These are phyloP conservation scores for Eonycteris spelaea DNA, from an alignment of 2,113 vertebrate species.

Conservation along the genomic window DNA sequence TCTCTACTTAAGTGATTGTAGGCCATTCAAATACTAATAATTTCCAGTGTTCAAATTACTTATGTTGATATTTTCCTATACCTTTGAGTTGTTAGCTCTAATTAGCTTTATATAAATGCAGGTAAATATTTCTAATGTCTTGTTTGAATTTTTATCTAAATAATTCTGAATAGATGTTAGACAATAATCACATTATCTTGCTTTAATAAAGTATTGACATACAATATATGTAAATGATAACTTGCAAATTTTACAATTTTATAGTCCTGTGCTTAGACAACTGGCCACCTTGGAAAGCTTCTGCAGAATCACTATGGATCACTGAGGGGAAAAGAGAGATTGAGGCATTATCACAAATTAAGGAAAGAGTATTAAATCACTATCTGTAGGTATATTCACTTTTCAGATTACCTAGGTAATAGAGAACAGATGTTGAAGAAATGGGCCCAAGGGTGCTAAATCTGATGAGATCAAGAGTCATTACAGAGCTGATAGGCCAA, in stretches of 20 bases:
- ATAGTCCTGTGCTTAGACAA: neutral
- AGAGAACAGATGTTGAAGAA: neutral
- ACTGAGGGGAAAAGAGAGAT: neutral
- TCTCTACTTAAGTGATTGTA: neutral
- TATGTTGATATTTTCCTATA: neutral
- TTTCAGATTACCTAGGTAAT: neutral
- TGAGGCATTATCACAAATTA: neutral
- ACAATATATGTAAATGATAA: neutral
- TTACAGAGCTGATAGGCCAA: neutral
- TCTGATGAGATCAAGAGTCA: neutral
- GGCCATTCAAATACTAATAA: neutral
- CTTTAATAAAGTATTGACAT: neutral
- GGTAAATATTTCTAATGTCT: neutral
- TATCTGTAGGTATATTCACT: neutral
- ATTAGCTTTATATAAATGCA: neutral
- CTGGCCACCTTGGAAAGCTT: neutral
- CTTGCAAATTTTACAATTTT: neutral
- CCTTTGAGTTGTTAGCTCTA: neutral
- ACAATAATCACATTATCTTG: neutral
- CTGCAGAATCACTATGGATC: neutral
- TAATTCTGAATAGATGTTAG: neutral
- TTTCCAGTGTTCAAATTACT: neutral
- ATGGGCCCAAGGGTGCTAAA: neutral
- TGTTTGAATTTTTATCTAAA: slow-evolving; percentile 7
- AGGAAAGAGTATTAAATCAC: neutral